Evolutionary conservation across 2,113 vertebrate genomes (phyloP), one percentile per base, ranked within the genome.

Genomic region (Cinclus mexicanus): DNA sequence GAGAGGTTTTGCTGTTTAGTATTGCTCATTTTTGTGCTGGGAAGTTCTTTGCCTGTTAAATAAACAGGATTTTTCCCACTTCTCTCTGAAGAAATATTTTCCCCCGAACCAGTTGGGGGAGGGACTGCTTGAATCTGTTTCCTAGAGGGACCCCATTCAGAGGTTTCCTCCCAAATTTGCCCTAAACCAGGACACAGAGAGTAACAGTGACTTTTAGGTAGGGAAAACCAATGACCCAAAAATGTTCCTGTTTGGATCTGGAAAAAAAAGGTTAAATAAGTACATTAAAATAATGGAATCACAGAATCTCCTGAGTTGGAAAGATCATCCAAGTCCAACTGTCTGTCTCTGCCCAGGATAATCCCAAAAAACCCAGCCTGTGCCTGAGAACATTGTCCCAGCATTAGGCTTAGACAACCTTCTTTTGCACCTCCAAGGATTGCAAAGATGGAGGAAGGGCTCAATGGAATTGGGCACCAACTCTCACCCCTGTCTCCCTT

Each of bases 261-360:
- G 23, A 24, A 68, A 52, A 17, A 28, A 24, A 23, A 50, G 5
- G 2, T 7, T 20, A 25, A 52, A 37, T 23, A 5, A 35, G 28
- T 11, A 14, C 0, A 1, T 74, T 28, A 52, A 52, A 59, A 60
- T 29, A 3, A 25, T 29, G 13, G 41, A 55, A 37, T 14, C 35
- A 63, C 4, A 15, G 31, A 49, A 37, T 20, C 6, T 56, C 31
- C 41, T 28, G 18, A 49, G 18, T 0, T 77, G 49, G 42, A 47
- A 52, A 21, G 46, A 29, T 18, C 31, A 33, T 12, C 2, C 0
- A 55, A 35, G 8, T 42, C 31, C 47, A 28, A 0, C 35, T 37
- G 35, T 12, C 41, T 61, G 29, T 31, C 21, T 47, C 31, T 31
- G 22, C 31, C 26, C 31, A 37, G 22, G 10, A 42, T 15, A 37